A percentile compares a stretch with the other conserved stretches of the same genome.
phyloP scores from a whole-genome alignment of 1,140 invertebrate species.

The Drosophila kohkoa region DNA sequence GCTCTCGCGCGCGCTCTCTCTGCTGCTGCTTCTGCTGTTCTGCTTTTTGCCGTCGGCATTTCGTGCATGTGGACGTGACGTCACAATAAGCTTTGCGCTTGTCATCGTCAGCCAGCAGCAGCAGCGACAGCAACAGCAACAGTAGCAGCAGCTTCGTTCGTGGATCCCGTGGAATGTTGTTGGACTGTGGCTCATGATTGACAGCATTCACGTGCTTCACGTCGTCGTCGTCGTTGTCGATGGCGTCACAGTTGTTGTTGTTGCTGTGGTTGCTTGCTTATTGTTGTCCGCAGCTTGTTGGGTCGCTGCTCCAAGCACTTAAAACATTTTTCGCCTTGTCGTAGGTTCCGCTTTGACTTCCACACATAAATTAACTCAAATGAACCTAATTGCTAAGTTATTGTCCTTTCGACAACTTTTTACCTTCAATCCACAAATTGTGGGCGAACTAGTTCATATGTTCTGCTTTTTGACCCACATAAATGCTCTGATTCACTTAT shows the following conservation, averaged over 20 bases:
- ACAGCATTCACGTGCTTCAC: conserved; percentile 81
- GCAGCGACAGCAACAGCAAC: conserved; percentile 2
- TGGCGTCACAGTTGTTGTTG: conserved; percentile 23
- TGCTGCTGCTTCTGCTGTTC: conserved; percentile 33
- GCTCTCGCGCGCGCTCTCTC: too few relatives aligned
- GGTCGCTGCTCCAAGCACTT: conserved; percentile 7
- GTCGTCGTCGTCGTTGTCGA: conserved; percentile 44
- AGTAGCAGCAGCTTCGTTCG: background rate
- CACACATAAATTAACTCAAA: conserved; percentile 1
- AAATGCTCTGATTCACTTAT: background rate
- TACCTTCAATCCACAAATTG: background rate
- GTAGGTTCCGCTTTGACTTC: conserved; percentile 35
- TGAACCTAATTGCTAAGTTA: conserved; percentile 4
- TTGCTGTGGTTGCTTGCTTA: conserved; percentile 10
- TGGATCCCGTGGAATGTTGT: conserved; percentile 31
- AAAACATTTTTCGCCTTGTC: conserved; percentile 52
- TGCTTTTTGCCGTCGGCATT: conserved; percentile 73
- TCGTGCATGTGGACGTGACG: conserved; percentile 64
- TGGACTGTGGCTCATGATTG: conserved; percentile 65
- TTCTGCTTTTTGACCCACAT: conserved; percentile 5
- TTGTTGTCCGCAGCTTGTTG: conserved; percentile 16
- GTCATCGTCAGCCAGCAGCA: conserved; percentile 28
- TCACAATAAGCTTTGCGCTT: conserved; percentile 54
- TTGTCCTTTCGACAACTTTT: background rate
- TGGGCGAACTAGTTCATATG: conserved; percentile 1